Evolutionary conservation across 2,888 invertebrate genomes (phyloP).

Genomic region (Euplagia quadripunctaria): DNA sequence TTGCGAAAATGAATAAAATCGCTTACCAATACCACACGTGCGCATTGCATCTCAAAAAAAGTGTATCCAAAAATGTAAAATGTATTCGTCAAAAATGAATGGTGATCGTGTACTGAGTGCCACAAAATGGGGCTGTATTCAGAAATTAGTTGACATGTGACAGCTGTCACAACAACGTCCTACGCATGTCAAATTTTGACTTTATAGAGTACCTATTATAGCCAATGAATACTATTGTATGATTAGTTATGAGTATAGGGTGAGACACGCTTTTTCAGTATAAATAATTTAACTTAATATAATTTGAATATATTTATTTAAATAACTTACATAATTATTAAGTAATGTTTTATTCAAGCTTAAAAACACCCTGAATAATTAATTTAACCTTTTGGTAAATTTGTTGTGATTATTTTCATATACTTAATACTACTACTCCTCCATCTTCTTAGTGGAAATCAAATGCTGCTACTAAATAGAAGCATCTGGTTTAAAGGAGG

Average conservation of each 20-base stretch:
- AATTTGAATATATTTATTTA: too few species aligned
- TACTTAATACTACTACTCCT: too few species aligned
- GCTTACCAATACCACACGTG: constrained; percentile 45
- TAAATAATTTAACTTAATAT: neutral
- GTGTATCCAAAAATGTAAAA: constrained; percentile 41
- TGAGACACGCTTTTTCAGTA: neutral
- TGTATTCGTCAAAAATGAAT: constrained; percentile 37
- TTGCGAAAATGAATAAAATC: constrained; percentile 19
- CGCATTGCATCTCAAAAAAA: constrained; percentile 34
- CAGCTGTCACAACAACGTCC: constrained; percentile 51
- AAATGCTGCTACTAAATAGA: neutral
- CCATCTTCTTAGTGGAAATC: too few species aligned
- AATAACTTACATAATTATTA: too few species aligned
- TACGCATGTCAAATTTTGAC: constrained; percentile 48
- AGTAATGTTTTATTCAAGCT: too few species aligned
- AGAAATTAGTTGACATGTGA: constrained; percentile 47
- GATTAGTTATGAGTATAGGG: constrained; percentile 28
- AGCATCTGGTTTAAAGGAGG: neutral
- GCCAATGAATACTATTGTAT: constrained; percentile 42
- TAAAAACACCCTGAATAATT: too few species aligned
- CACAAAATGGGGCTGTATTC: constrained; percentile 46
- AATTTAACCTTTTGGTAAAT: too few species aligned
- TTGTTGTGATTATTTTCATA: too few species aligned
- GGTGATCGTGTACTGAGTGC: constrained; percentile 39
- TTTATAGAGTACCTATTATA: constrained; percentile 43